Percentiles rank a stretch among this genome's conserved stretches.
Conservation (phyloP, 1,140 invertebrate genomes). For the Zaprionus davidi region DNA sequence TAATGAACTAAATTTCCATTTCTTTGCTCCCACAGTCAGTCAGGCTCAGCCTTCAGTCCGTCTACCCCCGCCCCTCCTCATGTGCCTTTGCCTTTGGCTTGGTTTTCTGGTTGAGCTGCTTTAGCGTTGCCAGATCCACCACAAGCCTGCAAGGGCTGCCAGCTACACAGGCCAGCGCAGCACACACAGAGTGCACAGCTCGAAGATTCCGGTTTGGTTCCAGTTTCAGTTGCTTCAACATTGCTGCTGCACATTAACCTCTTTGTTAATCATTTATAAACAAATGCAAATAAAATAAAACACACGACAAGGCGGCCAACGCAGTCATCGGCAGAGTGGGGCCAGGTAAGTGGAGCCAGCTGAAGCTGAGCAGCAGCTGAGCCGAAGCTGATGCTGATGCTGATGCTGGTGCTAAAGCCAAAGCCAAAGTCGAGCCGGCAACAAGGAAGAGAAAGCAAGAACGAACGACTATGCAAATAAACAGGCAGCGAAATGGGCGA, state of each 20-base stretch:
- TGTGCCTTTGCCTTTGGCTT: slow-evolving; percentile 6
- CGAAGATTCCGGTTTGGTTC: slow-evolving; percentile 47
- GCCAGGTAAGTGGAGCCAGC: slow-evolving; percentile 31
- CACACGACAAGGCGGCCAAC: slow-evolving; percentile 36
- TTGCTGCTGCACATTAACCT: slow-evolving; percentile 71
- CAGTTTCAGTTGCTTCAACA: slow-evolving; percentile 28
- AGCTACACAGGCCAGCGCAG: background rate
- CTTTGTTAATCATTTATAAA: slow-evolving; percentile 83
- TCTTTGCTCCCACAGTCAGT: slow-evolving; percentile 28
- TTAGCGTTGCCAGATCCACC: slow-evolving; percentile 40
- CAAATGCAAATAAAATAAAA: slow-evolving; percentile 82
- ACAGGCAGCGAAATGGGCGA: slow-evolving; percentile 68
- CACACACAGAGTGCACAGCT: background rate
- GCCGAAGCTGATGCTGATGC: slow-evolving; percentile 21
- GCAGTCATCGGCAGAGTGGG: background rate
- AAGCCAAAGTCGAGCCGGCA: slow-evolving; percentile 15
- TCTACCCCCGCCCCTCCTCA: background rate
- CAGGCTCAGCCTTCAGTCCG: background rate
- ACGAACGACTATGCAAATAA: slow-evolving; percentile 69
- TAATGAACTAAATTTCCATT: slow-evolving; percentile 76
- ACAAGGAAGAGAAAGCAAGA: background rate
- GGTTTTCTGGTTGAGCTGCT: slow-evolving; percentile 54
- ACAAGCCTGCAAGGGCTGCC: background rate
- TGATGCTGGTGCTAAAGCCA: background rate
- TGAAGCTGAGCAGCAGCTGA: slow-evolving; percentile 19